Percentiles rank a stretch among this genome's conserved stretches.
These are phyloP conservation scores for Pao palembangensis DNA, from an alignment of 2,113 vertebrate species.

Conservation along the genomic window DNA sequence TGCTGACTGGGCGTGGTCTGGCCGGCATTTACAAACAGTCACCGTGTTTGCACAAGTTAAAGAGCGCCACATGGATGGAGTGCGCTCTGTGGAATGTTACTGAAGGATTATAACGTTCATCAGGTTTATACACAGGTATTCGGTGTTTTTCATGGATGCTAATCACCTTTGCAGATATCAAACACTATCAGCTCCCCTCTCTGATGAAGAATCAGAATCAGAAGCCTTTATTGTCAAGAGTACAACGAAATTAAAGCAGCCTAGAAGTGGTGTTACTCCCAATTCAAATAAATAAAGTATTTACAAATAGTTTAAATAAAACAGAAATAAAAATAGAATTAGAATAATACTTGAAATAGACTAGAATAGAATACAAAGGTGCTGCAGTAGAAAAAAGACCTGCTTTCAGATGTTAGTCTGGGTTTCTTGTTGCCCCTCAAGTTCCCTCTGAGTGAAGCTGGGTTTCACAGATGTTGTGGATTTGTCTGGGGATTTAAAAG, in stretches of 20 bases:
- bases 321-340: too few species aligned
- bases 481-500: conserved; percentile 21
- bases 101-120: too few species aligned
- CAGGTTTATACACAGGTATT: too few species aligned
- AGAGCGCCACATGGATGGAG: conserved; percentile 31
- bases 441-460: conserved; percentile 33
- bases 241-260: too few species aligned
- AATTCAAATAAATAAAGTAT: too few species aligned
- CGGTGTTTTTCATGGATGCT: conserved; percentile 17
- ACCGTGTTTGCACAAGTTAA: background rate
- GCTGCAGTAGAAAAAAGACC: too few species aligned
- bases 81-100: conserved; percentile 4
- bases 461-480: conserved; percentile 49
- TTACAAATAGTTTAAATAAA: too few species aligned
- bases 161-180: conserved; percentile 2
- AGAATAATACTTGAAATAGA: too few species aligned
- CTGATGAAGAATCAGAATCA: too few species aligned
- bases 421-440: conserved; percentile 36
- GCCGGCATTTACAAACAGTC: conserved; percentile 22
- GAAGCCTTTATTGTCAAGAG: too few species aligned
- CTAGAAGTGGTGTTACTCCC: too few species aligned
- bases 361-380: too few species aligned
- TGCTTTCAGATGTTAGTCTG: conserved; percentile 18
- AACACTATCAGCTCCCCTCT: conserved; percentile 10
- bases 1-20: conserved; percentile 27